Evolutionary conservation across 2,113 vertebrate genomes (phyloP).

Genomic region (Caracal caracal): DNA sequence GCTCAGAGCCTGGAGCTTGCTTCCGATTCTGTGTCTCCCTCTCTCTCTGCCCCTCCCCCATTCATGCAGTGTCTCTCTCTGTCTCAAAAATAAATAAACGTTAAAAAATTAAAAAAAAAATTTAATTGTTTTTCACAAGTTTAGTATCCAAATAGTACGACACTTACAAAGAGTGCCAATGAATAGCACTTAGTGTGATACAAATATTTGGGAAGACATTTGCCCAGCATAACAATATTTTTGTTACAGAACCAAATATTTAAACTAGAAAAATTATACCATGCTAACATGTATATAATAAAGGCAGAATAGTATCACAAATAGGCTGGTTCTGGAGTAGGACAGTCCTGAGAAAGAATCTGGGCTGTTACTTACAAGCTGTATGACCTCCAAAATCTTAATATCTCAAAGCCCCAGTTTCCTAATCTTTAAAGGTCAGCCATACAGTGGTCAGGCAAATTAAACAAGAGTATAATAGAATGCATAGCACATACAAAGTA

Average conservation of each 20-base stretch:
- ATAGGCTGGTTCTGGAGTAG: background rate
- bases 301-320: background rate
- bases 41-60: too few relatives aligned
- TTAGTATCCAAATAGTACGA: background rate
- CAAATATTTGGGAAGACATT: background rate
- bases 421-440: background rate
- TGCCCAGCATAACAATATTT: conserved; percentile 16
- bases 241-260: background rate
- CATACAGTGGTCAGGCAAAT: background rate
- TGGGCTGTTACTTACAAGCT: background rate
- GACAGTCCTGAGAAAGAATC: background rate
- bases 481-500: background rate
- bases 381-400: background rate
- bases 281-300: background rate
- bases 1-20: too few relatives aligned
- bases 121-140: background rate
- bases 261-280: background rate
- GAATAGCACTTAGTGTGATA: background rate
- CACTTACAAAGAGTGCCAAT: background rate
- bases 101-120: background rate
- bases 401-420: background rate
- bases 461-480: background rate
- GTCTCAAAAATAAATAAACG: too few relatives aligned
- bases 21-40: too few relatives aligned
- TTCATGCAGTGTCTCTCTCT: too few relatives aligned